These are phyloP conservation scores for Scomber colias DNA, from an alignment of 2,113 vertebrate genomes.

Conservation along the genomic window DNA sequence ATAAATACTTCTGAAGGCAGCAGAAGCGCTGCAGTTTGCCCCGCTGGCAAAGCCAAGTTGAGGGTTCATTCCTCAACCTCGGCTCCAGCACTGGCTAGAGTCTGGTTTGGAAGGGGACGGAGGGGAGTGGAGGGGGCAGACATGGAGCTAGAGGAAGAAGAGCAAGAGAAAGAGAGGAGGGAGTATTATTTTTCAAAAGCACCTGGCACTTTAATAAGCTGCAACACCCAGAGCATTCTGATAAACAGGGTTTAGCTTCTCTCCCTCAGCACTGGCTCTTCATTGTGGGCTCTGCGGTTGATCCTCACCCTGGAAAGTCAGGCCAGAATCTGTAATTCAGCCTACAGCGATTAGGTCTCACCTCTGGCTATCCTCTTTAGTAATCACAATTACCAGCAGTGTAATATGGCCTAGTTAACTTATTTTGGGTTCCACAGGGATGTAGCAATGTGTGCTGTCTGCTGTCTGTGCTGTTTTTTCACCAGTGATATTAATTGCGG, in stretches of 20 bases:
- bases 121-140: conserved; percentile 8
- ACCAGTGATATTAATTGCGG: conserved; percentile 30
- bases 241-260: conserved; percentile 73
- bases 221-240: conserved; percentile 76
- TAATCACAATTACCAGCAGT: conserved; percentile 64
- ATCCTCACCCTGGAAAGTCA: conserved; percentile 56
- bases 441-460: background rate
- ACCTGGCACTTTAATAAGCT: conserved; percentile 78
- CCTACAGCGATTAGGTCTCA: conserved; percentile 43
- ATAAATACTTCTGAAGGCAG: conserved; percentile 76
- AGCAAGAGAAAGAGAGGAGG: background rate
- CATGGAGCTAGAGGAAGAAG: conserved; percentile 26
- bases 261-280: conserved; percentile 58
- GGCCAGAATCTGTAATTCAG: conserved; percentile 59
- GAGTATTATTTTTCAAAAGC: conserved; percentile 74
- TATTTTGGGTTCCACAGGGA: too few relatives aligned
- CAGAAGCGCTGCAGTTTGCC: conserved; percentile 78
- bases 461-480: conserved; percentile 44
- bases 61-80: conserved; percentile 68
- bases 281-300: conserved; percentile 48
- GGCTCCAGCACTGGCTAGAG: conserved; percentile 42
- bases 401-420: conserved; percentile 51
- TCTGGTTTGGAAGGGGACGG: conserved; percentile 4
- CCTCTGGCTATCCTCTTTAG: conserved; percentile 46
- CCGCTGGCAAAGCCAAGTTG: conserved; percentile 67